Percentiles rank a stretch among this genome's conserved stretches.
Conservation (phyloP, 2,113 vertebrate species). For the Leiothrix lutea region DNA sequence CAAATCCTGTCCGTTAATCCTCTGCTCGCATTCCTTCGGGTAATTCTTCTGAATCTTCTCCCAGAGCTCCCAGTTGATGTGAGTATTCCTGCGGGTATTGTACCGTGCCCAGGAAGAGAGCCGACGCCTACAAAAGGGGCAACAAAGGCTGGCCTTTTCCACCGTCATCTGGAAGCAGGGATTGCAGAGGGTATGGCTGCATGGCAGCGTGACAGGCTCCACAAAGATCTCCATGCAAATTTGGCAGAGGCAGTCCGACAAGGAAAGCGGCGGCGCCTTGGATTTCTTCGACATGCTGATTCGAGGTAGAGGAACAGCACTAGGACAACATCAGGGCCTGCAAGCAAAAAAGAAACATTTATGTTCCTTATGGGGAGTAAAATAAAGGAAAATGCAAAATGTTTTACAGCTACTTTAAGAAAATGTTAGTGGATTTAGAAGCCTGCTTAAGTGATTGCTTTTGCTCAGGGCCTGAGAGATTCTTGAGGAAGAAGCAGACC, state of each 20-base stretch:
- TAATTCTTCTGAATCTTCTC: slow-evolving; percentile 80
- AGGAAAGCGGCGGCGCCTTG: slow-evolving; percentile 54
- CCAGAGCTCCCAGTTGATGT: slow-evolving; percentile 86
- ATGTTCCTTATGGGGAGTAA: neutral
- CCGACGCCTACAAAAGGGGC: slow-evolving; percentile 88
- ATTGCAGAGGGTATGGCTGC: slow-evolving; percentile 88
- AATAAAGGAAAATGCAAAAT: neutral
- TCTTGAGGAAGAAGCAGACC: neutral
- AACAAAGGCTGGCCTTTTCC: slow-evolving; percentile 86
- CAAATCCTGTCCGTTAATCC: slow-evolving; percentile 73
- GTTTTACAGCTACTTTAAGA: neutral
- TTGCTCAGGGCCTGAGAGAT: neutral
- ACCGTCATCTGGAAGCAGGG: slow-evolving; percentile 89
- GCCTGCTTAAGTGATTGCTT: neutral
- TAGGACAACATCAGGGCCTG: slow-evolving; percentile 15
- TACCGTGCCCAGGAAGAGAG: slow-evolving; percentile 87
- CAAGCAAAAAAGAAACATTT: neutral
- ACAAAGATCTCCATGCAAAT: slow-evolving; percentile 90
- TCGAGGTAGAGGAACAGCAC: neutral
- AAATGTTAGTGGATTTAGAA: accelerated
- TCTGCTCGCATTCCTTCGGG: slow-evolving; percentile 77
- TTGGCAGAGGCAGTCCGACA: slow-evolving; percentile 84
- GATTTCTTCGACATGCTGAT: slow-evolving; percentile 53
- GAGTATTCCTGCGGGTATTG: slow-evolving; percentile 79
- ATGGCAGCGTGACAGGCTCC: slow-evolving; percentile 91